Conservation (phyloP, 2,888 invertebrate species). For the Epinotia demarniana region DNA sequence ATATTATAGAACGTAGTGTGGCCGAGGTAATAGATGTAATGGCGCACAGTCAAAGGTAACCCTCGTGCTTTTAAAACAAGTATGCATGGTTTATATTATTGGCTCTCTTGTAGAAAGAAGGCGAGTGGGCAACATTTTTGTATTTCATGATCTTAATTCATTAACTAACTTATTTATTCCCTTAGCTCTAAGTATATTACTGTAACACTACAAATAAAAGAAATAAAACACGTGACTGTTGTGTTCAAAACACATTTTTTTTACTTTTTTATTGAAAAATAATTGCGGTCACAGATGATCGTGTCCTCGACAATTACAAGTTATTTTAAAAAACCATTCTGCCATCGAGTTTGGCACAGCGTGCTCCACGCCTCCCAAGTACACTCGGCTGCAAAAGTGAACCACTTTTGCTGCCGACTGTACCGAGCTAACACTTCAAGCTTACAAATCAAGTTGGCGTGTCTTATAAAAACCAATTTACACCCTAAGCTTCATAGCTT, state of each 20-base stretch:
- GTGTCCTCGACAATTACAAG: constrained; percentile 62
- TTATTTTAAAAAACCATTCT: constrained; percentile 57
- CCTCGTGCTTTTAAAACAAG: no score
- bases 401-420: background rate
- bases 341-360: constrained; percentile 69
- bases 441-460: constrained; percentile 40
- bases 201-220: constrained; percentile 49
- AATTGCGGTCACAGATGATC: constrained; percentile 75
- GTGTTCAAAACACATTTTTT: constrained; percentile 84
- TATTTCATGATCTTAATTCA: background rate
- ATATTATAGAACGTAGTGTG: no score
- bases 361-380: constrained; percentile 52
- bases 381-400: background rate
- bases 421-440: constrained; percentile 45
- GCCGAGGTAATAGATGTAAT: no score
- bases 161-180: constrained; percentile 24
- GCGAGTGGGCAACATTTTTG: no score
- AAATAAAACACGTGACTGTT: constrained; percentile 76
- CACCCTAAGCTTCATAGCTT: constrained; percentile 41
- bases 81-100: no score
- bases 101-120: no score
- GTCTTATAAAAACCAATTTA: constrained; percentile 60
- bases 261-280: constrained; percentile 83
- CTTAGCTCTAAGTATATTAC: constrained; percentile 9
- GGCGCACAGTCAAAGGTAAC: no score